A percentile compares a stretch with the other conserved stretches of the same genome.
Conservation (phyloP, 2,113 vertebrate species). For the Ammodytes marinus region DNA sequence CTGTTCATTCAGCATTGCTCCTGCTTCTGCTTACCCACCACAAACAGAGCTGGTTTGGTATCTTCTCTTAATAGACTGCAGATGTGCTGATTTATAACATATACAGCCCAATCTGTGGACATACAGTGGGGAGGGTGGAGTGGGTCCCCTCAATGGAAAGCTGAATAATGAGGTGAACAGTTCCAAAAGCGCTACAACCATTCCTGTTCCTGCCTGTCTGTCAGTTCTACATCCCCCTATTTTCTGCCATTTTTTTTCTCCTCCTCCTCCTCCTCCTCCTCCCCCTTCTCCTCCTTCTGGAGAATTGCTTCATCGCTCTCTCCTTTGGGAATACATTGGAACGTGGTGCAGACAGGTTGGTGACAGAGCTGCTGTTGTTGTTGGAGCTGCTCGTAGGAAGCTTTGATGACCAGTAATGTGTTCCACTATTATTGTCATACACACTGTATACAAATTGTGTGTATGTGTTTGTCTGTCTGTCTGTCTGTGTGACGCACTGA, state of each 20-base stretch:
- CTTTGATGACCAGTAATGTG: constrained; percentile 72
- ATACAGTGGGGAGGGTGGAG: constrained; percentile 34
- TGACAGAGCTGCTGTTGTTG: constrained; percentile 64
- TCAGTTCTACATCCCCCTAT: constrained; percentile 70
- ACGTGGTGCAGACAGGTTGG: constrained; percentile 74
- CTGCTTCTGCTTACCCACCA: constrained; percentile 44
- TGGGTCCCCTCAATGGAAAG: constrained; percentile 55
- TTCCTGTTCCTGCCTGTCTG: constrained; percentile 63
- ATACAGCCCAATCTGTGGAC: constrained; percentile 48
- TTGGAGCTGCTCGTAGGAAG: constrained; percentile 65
- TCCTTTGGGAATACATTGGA: constrained; percentile 74
- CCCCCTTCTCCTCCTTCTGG: constrained; percentile 43
- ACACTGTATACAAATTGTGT: constrained; percentile 32
- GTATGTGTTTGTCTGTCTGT: neutral
- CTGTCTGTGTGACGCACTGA: constrained; percentile 6
- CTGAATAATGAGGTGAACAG: constrained; percentile 76
- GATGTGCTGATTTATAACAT: constrained; percentile 73
- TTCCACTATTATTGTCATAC: constrained; percentile 49
- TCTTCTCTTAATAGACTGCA: constrained; percentile 68
- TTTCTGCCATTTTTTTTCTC: constrained; percentile 63
- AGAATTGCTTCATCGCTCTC: constrained; percentile 66
- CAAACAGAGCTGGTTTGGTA: constrained; percentile 51
- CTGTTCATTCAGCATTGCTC: constrained; percentile 54
- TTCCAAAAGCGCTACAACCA: constrained; percentile 59
- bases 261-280: constrained; percentile 22